A percentile compares a stretch with the other conserved stretches of the same genome.
Conservation (phyloP, 1,140 invertebrate species). For the Drosophila nigrodunni region DNA sequence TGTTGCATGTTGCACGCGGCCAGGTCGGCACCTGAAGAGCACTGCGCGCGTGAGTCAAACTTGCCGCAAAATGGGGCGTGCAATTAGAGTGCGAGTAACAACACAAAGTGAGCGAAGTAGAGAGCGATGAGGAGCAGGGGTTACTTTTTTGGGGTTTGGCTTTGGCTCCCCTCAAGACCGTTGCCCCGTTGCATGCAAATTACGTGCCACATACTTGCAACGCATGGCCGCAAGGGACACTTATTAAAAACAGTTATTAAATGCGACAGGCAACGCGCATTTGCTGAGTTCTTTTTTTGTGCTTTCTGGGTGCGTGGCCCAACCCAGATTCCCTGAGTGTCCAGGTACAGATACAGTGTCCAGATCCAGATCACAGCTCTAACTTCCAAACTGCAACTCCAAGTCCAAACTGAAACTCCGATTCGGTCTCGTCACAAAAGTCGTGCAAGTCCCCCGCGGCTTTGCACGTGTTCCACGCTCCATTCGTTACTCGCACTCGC, state of each 20-base stretch:
- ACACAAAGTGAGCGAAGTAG: conserved; percentile 17
- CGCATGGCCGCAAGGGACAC: conserved; percentile 75
- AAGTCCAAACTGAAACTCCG: conserved; percentile 6
- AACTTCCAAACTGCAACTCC: conserved; percentile 44
- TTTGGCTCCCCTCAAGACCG: not conserved
- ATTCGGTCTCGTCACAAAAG: conserved; percentile 51
- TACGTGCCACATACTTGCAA: conserved; percentile 45
- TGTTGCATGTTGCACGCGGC: conserved; percentile 78
- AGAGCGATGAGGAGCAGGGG: not conserved
- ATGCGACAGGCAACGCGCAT: conserved; percentile 81
- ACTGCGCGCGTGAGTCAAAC: conserved; percentile 64
- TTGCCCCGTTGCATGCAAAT: conserved; percentile 59
- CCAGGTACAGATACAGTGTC: conserved; percentile 21
- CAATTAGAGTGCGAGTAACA: conserved; percentile 67
- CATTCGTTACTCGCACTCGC: conserved; percentile 31
- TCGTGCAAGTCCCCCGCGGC: conserved; percentile 82
- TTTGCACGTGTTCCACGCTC: conserved; percentile 81
- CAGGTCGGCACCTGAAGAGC: conserved; percentile 56
- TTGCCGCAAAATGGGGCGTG: conserved; percentile 55
- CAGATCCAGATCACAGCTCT: conserved; percentile 28
- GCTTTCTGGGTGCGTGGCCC: conserved; percentile 66
- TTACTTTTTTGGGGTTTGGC: conserved; percentile 21
- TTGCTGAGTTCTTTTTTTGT: conserved; percentile 38
- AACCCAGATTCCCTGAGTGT: conserved; percentile 25
- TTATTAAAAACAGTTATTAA: conserved; percentile 83